These are phyloP conservation scores for Eudemis profundana DNA, from an alignment of 2,888 invertebrate genomes.

Conservation along the genomic window DNA sequence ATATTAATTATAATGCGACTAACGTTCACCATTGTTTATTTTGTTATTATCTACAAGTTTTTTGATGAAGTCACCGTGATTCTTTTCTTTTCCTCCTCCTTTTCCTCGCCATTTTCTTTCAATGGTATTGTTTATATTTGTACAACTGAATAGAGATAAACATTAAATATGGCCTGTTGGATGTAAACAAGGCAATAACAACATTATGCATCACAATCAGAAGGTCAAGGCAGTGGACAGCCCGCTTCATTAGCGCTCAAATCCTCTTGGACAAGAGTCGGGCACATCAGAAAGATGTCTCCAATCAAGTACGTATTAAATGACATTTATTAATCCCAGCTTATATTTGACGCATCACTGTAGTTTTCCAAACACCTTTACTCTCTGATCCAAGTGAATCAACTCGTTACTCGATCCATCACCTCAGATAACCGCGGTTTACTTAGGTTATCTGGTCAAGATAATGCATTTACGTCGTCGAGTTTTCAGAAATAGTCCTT, in stretches of 20 bases:
- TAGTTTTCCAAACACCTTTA: constrained; percentile 37
- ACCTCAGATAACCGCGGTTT: constrained; percentile 30
- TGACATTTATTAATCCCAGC: no score
- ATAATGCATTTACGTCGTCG: constrained; percentile 19
- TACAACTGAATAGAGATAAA: no score
- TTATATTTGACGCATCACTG: constrained; percentile 11
- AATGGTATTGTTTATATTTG: no score
- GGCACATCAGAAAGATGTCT: background rate
- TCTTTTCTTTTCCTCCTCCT: no score
- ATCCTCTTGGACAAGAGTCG: background rate
- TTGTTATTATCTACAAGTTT: no score
- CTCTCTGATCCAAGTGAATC: constrained; percentile 25
- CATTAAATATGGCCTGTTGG: no score
- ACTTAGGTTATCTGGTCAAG: constrained; percentile 22
- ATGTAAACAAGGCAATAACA: background rate
- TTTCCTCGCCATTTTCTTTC: no score
- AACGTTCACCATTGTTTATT: no score
- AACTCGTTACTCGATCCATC: constrained; percentile 14
- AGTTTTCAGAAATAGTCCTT: background rate
- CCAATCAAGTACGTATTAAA: background rate
- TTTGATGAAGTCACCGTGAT: no score
- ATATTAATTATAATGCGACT: no score
- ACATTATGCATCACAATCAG: no score
- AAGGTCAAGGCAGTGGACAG: background rate
- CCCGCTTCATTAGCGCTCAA: background rate